Evolutionary conservation across 2,113 vertebrate species (phyloP), one percentile per base, ranked within the genome.

Genomic region (Cyrtonyx montezumae): DNA sequence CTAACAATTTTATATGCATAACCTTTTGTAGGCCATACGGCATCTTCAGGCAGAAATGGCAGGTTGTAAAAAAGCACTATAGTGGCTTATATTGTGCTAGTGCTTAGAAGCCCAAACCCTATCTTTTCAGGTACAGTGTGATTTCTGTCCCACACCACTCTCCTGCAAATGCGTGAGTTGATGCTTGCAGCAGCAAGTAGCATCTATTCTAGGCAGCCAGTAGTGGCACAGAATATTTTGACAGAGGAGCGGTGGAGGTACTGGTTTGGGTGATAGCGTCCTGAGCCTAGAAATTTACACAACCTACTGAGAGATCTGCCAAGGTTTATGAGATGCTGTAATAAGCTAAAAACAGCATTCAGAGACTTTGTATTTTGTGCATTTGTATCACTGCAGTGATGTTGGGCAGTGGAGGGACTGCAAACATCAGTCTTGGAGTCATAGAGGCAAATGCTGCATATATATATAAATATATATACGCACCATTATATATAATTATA

Each of bases 1-100:
- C 79, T 87, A 67, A 43, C 46, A 70, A 91, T 95, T 94, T 91
- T 95, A 43, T 94, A 87, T 91, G 93, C 81, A 87, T 91, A 96
- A 95, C 92, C 94, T 91, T 96, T 93, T 89, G 89, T 58, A 74
- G 89, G 49, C 75, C 16, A 22, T 68, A 26, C 78, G 70, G 65
- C 0, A 0, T 81, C 49, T 89, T 81, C 59, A 84, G 66, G 87
- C 84, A 91, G 78, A 94, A 93, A 93, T 79, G 81, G 78, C 67
- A 59, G 55, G 59, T 32, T 79, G 71, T 95, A 95, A 94, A 95
- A 76, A 20, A 79, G 37, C 76, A 87, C 21, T 82, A 68, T 69
- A 13, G 42, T 81, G 93, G 63, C 84, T 92, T 92, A 25, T 92
- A 34, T 67, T 84, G 59, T 65, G 25, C 19, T 63, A 79, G 70